A percentile compares a stretch with the other conserved stretches of the same genome.
These are phyloP conservation scores for Himalopsyche phryganea DNA, from an alignment of 1,140 invertebrate genomes.

Conservation along the genomic window DNA sequence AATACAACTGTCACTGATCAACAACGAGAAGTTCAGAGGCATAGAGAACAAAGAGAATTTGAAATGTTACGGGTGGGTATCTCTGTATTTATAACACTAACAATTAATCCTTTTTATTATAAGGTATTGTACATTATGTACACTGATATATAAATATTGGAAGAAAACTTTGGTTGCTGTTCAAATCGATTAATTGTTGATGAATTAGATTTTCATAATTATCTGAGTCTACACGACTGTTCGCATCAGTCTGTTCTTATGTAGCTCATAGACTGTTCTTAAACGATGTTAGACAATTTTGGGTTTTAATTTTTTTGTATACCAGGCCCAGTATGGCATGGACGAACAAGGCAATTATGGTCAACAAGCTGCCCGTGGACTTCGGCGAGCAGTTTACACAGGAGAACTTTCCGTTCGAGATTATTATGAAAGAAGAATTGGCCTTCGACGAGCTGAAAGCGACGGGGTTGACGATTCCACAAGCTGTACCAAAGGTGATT, in stretches of 20 bases:
- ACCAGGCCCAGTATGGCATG: slow-evolving; percentile 83
- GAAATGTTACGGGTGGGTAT: slow-evolving; percentile 63
- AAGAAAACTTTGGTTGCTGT: too few species aligned
- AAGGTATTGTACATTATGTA: not conserved
- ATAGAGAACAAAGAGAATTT: slow-evolving; percentile 76
- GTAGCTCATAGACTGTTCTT: too few species aligned
- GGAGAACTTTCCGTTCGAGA: slow-evolving; percentile 81
- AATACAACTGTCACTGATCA: slow-evolving; percentile 37
- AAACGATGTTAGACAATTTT: too few species aligned
- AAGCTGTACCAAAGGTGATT: slow-evolving; percentile 61
- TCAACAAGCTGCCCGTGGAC: slow-evolving; percentile 76
- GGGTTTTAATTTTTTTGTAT: not conserved
- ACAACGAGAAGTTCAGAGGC: slow-evolving; percentile 67
- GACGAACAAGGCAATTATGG: slow-evolving; percentile 79
- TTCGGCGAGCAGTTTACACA: slow-evolving; percentile 79
- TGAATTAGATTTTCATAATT: too few species aligned
- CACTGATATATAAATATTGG: not conserved
- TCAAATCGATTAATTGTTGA: too few species aligned
- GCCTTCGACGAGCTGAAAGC: slow-evolving; percentile 69
- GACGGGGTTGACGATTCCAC: slow-evolving; percentile 79
- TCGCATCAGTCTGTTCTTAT: too few species aligned
- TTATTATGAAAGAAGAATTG: slow-evolving; percentile 78
- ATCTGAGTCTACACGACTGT: too few species aligned
- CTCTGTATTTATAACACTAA: not conserved
- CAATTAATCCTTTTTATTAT: not conserved